Evolutionary conservation across 2,113 vertebrate genomes (phyloP).

Genomic region (Malurus elegans): DNA sequence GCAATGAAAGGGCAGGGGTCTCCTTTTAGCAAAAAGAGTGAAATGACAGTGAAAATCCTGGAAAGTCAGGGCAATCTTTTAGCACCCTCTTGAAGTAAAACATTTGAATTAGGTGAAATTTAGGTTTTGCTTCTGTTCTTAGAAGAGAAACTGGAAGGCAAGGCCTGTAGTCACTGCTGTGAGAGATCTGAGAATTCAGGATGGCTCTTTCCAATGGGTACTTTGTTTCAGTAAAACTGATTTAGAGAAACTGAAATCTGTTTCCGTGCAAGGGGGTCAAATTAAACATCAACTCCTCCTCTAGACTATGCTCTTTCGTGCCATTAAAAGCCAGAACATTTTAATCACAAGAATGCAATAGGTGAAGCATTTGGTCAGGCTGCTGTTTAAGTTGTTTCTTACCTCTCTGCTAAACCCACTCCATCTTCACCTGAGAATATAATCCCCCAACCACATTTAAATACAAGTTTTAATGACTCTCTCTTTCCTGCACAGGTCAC

Average conservation of each 20-base stretch:
- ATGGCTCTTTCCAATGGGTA: not conserved
- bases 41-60: not conserved
- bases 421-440: not conserved
- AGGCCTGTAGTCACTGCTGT: not conserved
- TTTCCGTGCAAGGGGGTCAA: not conserved
- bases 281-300: not conserved
- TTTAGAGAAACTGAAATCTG: not conserved
- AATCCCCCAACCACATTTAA: not conserved
- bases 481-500: not conserved
- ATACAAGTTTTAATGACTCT: not conserved
- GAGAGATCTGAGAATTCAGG: not conserved
- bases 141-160: not conserved
- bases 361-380: not conserved
- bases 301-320: not conserved
- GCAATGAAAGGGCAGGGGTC: not conserved
- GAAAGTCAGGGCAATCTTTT: not conserved
- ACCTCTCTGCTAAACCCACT: not conserved
- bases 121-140: not conserved
- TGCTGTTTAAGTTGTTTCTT: not conserved
- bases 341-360: not conserved
- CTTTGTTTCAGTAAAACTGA: not conserved
- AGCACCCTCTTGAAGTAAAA: not conserved
- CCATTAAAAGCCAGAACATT: not conserved
- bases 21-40: not conserved
- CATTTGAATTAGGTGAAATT: fast-evolving